Percentiles rank a stretch among this genome's conserved stretches.
Conservation (phyloP, 2,888 invertebrate genomes). For the Mayetiola destructor region DNA sequence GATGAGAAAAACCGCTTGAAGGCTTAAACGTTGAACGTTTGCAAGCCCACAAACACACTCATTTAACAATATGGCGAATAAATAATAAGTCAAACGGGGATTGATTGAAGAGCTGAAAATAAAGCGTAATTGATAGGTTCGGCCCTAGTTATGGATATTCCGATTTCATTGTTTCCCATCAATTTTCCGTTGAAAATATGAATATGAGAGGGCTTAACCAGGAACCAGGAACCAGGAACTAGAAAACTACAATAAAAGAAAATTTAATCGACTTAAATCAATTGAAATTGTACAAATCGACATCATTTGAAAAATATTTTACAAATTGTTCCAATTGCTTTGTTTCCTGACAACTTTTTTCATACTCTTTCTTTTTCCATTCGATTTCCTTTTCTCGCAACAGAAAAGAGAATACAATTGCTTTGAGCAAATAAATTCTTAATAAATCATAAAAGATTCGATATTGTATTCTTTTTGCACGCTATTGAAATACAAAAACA, state of each 20-base stretch:
- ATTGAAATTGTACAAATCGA: neutral
- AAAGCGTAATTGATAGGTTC: constrained; percentile 3
- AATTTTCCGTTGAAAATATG: too few species aligned
- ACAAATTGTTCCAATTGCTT: neutral
- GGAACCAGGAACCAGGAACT: too few species aligned
- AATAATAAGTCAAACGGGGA: constrained; percentile 1
- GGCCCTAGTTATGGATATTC: constrained; percentile 1
- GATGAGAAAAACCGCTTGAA: neutral
- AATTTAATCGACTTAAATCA: too few species aligned
- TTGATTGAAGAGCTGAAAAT: constrained; percentile 12
- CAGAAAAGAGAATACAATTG: neutral
- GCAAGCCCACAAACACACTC: too few species aligned
- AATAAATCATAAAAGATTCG: constrained; percentile 13
- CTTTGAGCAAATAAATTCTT: neutral
- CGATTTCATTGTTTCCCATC: too few species aligned
- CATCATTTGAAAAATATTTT: neutral
- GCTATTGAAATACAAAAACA: too few species aligned
- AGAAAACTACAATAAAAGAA: too few species aligned
- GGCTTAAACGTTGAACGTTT: neutral
- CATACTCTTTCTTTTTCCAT: neutral
- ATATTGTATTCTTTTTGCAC: too few species aligned
- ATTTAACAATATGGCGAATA: constrained; percentile 5
- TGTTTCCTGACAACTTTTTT: too few species aligned
- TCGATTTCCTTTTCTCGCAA: neutral
- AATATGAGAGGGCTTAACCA: too few species aligned